Evolutionary conservation across 1,140 invertebrate genomes (phyloP), one percentile per base, ranked within the genome.

Genomic region (Drosophila albomicans): DNA sequence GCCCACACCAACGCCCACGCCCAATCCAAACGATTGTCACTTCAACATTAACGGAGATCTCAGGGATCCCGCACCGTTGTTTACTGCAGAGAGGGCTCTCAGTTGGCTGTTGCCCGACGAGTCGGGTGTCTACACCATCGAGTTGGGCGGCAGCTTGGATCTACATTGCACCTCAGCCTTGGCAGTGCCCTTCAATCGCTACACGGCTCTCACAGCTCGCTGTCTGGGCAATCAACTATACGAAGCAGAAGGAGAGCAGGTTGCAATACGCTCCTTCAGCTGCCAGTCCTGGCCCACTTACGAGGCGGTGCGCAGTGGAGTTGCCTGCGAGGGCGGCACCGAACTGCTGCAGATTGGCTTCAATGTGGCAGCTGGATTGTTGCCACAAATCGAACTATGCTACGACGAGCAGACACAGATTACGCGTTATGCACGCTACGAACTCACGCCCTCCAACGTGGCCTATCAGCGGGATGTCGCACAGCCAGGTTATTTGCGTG

Each of bases 281-380:
- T 93, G 87, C 41, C 85, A 78, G 16, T 75, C 67, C 20, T 80
- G 81, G 73, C 79, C 85, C 2, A 79, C 45, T 1, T 89, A 92
- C 51, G 82, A 74, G 5, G 92, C 93, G 0, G 10, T 67, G 8
- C 84, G 88, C 7, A 74, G 75, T 0, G 77, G 75, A 5, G 16
- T 59, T 1, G 28, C 64, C 0, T 93, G 93, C 41, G 30, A 43
- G 1, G 80, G 80, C 4, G 86, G 78, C 38, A 79, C 84, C 1
- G 78, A 79, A 7, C 59, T 91, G 3, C 38, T 91, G 2, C 69
- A 91, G 16, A 79, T 92, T 30, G 91, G 91, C 7, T 92, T 92
- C 35, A 59, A 82, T 38, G 79, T 90, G 20, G 79, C 78, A 1
- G 75, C 71, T 16, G 81, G 90, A 3, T 61, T 91, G 5, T 13